Conservation (phyloP, 2,797 vertebrate genomes). For the Heliangelus exortis region DNA sequence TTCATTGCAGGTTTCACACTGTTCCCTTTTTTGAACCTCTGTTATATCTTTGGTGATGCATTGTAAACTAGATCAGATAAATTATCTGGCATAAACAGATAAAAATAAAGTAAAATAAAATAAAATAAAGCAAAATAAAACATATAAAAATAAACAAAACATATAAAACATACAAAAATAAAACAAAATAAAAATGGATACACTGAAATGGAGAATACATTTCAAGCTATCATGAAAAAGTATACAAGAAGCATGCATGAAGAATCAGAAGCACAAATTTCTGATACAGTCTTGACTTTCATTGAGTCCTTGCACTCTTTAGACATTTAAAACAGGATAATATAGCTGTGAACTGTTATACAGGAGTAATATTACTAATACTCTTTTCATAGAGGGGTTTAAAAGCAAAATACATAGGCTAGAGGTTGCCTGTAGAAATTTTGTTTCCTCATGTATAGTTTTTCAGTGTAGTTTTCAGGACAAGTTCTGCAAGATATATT, state of each 20-base stretch:
- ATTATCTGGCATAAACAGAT: background rate
- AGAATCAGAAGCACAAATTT: background rate
- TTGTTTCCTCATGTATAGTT: background rate
- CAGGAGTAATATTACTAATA: background rate
- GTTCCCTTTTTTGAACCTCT: background rate
- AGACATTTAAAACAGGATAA: background rate
- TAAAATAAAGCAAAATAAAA: background rate
- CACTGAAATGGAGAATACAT: background rate
- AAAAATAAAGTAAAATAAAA: background rate
- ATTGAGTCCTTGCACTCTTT: background rate
- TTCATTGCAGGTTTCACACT: background rate
- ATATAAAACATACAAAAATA: too few species aligned
- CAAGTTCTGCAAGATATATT: constrained; percentile 26
- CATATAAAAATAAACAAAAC: background rate
- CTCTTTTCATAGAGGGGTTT: background rate
- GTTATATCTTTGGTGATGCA: background rate
- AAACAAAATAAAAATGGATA: background rate
- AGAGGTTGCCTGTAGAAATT: background rate
- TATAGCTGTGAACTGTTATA: background rate
- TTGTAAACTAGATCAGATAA: background rate
- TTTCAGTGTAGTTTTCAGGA: background rate
- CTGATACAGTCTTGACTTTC: background rate
- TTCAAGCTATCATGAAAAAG: background rate
- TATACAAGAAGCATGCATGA: background rate
- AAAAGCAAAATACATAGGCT: background rate